Evolutionary conservation across 92 coral and sea anemone species (phyloP), one percentile per base, ranked within the genome.

Genomic region (Actinostola sp.): DNA sequence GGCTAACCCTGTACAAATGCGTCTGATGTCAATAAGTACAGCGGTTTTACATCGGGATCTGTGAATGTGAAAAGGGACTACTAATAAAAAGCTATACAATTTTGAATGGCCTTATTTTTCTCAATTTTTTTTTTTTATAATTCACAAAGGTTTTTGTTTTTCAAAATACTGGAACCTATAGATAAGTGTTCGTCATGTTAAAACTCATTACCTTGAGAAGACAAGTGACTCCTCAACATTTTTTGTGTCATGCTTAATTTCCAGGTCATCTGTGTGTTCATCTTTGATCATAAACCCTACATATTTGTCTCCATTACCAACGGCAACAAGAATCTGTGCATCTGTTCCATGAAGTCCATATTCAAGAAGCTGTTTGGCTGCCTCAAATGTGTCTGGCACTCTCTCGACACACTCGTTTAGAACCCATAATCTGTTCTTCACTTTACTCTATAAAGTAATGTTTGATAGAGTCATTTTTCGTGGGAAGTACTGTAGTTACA

Each of bases 361-460:
- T 56, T 84, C 78, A 41, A 95, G 78, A 48, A 95, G 68, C 58
- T 93, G 90, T 56, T 91, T 91, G 12, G 97, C 83, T 19, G 99
- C 97, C 38, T 95, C 99, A 59, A 85, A 85, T 21, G 87, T 80
- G 36, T 92, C 96, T 20, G 99, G 96, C 23, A 95, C 97, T 69
- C 99, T 89, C 73, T 92, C 99, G 32, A 92, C 95, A 63, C 97
- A 95, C 56, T 95, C 99, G 55, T 95, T 89, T 35, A 95, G 83
- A 24, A 92, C 99, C 99, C 99, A 95, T 30, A 95, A 70, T 21
- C 99, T 94, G 86, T 95, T 95, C 67, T 89, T 88, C 4, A 95
- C 93, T 75, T 95, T 95, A 50, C 97, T 92, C 99, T 95, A 58
- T 11, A 73, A 74, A n/a, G 11, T 33, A 49, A 11, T 49, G n/a